phyloP scores from a whole-genome alignment of 37 sponge, comb jelly and placozoan species.

The Bolinopsis microptera region DNA sequence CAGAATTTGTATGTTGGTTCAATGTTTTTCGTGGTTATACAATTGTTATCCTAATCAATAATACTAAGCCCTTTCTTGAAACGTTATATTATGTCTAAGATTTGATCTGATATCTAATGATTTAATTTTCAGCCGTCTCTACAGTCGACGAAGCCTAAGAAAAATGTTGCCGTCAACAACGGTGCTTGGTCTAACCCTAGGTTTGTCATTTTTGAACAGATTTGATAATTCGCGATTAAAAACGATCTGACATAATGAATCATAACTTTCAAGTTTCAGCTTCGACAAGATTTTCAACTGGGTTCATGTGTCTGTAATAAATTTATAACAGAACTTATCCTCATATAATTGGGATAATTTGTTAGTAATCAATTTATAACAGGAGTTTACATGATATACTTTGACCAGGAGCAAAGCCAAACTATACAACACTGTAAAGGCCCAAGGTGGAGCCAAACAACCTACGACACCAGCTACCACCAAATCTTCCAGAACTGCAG shows the following conservation, averaged over 20 bases:
- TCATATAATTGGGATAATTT: too few relatives aligned
- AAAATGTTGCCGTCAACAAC: not conserved
- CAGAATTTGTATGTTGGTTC: constrained; percentile 26
- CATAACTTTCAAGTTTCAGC: too few relatives aligned
- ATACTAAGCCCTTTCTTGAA: not conserved
- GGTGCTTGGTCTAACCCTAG: constrained; percentile 40
- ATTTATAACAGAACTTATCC: too few relatives aligned
- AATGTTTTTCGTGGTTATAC: not conserved
- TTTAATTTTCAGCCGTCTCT: constrained; percentile 48
- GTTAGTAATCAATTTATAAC: too few relatives aligned
- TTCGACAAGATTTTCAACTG: too few relatives aligned
- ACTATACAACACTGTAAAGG: not conserved
- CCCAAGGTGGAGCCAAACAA: not conserved
- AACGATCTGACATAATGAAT: too few relatives aligned
- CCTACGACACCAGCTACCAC: not conserved
- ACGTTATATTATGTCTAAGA: not conserved
- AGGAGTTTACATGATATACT: not conserved
- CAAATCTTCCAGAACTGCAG: not conserved
- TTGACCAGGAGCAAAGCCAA: constrained; percentile 4
- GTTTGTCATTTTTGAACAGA: not conserved
- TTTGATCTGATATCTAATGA: not conserved
- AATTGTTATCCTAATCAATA: not conserved
- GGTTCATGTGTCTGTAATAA: too few relatives aligned
- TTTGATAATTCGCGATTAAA: not conserved
- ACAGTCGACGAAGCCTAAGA: constrained; percentile 27